Base-by-base conservation (phyloP, 2,797 vertebrate genomes). In the Manis javanica region DNA sequence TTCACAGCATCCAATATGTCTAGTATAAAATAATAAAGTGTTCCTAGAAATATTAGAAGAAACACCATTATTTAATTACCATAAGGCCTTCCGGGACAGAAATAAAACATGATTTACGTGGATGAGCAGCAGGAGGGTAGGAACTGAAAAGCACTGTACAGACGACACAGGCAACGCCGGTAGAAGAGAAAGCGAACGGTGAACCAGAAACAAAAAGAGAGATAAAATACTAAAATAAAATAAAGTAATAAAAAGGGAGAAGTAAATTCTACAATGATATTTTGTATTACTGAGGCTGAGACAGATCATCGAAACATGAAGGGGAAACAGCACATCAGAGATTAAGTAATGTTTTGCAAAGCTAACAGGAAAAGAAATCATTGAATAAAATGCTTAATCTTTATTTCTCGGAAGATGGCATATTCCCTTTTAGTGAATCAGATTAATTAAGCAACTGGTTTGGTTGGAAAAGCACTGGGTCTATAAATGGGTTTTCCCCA, bases 21-120 rank as follows among this genome's bases (percentile, higher is more conserved):
- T 69, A 55, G 68, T 78, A 90, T 95, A 96, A 96, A 97, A 96
- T 96, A 97, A 97, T 95, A 96, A 96, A 96, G 96, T 96, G 95
- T 96, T 96, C 96, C 97, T 96, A 97, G 97, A 97, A 96, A 96
- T 96, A 97, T 97, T 95, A 97, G 97, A 91, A 97, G 96, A 94
- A 97, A 97, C 92, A 85, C 92, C 78, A 42, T 96, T 97, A 97
- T 97, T 97, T 97, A 97, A 97, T 96, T 96, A 96, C 96, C 91
- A 89, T 82, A 82, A 95, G 96, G 95, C 92, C 95, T 97, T 96
- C 96, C 26, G 57, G 95, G 96, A 96, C 66, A 94, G 94, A 97
- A 95, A 96, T 96, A 96, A 96, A 97, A 87, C 95, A 55, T 96
- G 97, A 95, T 95, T 96, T 97, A 96, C 75, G 69, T 78, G 96